Evolutionary conservation across 1,140 invertebrate genomes (phyloP).

Genomic region (Andrena cerasifolii): DNA sequence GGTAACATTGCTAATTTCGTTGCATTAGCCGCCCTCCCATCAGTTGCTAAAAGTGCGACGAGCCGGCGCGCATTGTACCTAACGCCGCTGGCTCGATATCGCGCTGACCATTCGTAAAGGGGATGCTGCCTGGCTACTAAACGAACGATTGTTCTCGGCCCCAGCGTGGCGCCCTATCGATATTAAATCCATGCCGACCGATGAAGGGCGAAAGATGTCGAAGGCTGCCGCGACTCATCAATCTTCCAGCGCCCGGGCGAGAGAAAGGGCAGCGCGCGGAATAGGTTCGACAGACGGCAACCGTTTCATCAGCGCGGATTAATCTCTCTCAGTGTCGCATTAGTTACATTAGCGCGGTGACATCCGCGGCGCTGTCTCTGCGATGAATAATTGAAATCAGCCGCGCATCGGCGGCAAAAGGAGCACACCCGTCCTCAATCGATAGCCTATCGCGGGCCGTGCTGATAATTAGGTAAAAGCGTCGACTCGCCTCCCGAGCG

Average conservation of each 20-base stretch:
- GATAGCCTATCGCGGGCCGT: constrained; percentile 25
- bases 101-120: too few species aligned
- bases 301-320: constrained; percentile 43
- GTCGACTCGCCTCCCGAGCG: constrained; percentile 12
- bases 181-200: not conserved
- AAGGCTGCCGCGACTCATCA: constrained; percentile 34
- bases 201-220: not conserved
- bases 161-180: not conserved
- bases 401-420: constrained; percentile 12
- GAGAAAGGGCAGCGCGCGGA: not conserved
- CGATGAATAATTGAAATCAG: constrained; percentile 50
- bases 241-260: not conserved
- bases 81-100: not conserved
- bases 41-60: constrained; percentile 28
- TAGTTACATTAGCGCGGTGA: constrained; percentile 42
- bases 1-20: constrained; percentile 33
- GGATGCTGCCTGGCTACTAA: too few species aligned
- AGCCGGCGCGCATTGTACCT: not conserved
- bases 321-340: constrained; percentile 47
- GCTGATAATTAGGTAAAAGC: constrained; percentile 50
- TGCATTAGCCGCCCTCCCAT: constrained; percentile 2
- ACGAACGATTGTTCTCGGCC: too few species aligned
- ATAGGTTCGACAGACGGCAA: constrained; percentile 29
- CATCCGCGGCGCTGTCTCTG: constrained; percentile 32
- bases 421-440: constrained; percentile 22